Percentiles rank a stretch among this genome's conserved stretches.
These are phyloP conservation scores for Halcyon badia DNA, from an alignment of 2,797 vertebrate species.

Conservation along the genomic window DNA sequence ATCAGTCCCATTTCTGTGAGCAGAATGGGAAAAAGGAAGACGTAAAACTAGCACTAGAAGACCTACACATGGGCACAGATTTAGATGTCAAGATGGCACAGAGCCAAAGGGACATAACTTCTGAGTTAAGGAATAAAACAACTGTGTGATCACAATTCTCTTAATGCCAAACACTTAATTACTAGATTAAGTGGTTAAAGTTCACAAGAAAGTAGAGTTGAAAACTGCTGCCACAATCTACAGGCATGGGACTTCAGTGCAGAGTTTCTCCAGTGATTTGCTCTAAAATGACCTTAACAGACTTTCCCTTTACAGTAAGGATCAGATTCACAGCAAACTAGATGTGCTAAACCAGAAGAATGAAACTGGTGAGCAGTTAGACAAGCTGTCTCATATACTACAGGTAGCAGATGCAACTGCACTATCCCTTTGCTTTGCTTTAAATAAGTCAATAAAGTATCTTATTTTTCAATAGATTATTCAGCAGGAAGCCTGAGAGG, in stretches of 20 bases:
- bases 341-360: neutral
- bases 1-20: neutral
- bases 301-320: neutral
- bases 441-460: slow-evolving; percentile 26
- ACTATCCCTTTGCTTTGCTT: neutral
- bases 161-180: neutral
- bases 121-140: neutral
- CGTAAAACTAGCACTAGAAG: neutral
- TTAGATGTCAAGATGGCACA: neutral
- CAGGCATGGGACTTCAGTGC: neutral
- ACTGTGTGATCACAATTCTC: neutral
- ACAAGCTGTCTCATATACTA: neutral
- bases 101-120: neutral
- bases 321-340: neutral
- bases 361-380: neutral
- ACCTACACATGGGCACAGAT: neutral
- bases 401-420: neutral
- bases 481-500: slow-evolving; percentile 18
- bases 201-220: neutral
- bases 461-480: slow-evolving; percentile 33
- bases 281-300: neutral
- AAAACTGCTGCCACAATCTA: neutral
- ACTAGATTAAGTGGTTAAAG: neutral
- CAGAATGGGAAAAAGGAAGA: neutral
- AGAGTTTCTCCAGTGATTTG: neutral